Evolutionary conservation across 2,797 vertebrate genomes (phyloP).

Genomic region (Propithecus deckenii): DNA sequence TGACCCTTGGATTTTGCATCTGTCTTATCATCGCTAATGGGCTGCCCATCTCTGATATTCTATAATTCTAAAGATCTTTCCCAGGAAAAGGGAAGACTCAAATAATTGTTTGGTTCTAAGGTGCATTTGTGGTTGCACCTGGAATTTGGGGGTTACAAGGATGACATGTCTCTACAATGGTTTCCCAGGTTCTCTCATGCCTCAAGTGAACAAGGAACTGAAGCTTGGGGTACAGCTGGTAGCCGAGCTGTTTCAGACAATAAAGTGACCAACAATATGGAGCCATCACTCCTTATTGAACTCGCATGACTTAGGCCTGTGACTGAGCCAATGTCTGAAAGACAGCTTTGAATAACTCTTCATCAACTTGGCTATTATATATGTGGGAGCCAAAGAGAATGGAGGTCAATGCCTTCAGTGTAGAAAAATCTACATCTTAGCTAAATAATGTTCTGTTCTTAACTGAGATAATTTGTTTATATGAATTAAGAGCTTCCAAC

Average conservation of each 20-base stretch:
- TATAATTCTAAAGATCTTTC: background rate
- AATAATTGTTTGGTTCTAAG: background rate
- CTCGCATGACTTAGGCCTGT: background rate
- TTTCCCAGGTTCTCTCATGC: background rate
- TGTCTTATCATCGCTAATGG: background rate
- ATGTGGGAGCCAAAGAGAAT: background rate
- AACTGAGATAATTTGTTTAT: background rate
- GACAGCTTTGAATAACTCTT: background rate
- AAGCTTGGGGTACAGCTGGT: background rate
- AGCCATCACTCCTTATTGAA: background rate
- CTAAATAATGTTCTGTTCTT: background rate
- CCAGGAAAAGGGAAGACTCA: background rate
- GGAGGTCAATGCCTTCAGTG: background rate
- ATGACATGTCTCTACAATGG: background rate
- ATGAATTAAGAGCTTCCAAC: background rate
- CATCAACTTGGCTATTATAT: background rate
- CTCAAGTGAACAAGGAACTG: background rate
- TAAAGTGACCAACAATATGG: background rate
- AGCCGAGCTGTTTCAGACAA: background rate
- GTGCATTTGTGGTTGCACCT: background rate
- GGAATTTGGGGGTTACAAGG: background rate
- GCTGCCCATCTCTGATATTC: background rate
- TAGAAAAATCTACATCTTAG: background rate
- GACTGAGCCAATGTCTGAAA: background rate
- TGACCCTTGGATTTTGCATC: background rate